Conservation (phyloP, 2,797 vertebrate species). For the Sylvia borin region DNA sequence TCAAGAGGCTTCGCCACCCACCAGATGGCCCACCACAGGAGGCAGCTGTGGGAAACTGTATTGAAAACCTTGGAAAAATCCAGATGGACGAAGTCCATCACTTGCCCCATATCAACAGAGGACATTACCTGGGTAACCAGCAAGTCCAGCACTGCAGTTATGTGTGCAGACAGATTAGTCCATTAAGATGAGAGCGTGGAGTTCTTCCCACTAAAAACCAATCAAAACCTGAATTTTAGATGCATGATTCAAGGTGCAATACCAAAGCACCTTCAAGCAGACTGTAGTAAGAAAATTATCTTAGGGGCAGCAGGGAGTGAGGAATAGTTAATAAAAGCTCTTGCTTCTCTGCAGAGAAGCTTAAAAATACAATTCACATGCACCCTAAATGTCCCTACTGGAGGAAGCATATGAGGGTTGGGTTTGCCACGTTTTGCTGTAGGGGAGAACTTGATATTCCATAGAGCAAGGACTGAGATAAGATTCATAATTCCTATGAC, state of each 20-base stretch:
- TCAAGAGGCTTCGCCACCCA: not conserved
- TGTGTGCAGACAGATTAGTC: not conserved
- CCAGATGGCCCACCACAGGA: rapidly evolving
- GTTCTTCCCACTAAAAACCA: not conserved
- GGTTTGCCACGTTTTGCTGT: not conserved
- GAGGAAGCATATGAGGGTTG: not conserved
- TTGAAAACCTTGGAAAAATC: not conserved
- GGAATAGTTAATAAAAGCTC: not conserved
- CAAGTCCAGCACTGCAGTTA: not conserved
- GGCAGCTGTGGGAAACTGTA: rapidly evolving
- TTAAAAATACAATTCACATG: not conserved
- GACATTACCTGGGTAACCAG: not conserved
- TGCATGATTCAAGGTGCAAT: not conserved
- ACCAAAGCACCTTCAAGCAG: not conserved
- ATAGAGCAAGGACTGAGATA: not conserved
- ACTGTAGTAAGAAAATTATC: not conserved
- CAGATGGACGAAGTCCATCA: not conserved
- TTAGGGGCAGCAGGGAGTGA: not conserved
- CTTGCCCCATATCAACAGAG: not conserved
- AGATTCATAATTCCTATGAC: not conserved
- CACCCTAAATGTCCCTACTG: not conserved
- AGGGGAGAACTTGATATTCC: not conserved
- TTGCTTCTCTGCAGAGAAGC: not conserved
- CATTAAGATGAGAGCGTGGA: not conserved
- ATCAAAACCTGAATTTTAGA: not conserved